Evolutionary conservation across 1,140 invertebrate species (phyloP).

Genomic region (Drosophila micromelanica): DNA sequence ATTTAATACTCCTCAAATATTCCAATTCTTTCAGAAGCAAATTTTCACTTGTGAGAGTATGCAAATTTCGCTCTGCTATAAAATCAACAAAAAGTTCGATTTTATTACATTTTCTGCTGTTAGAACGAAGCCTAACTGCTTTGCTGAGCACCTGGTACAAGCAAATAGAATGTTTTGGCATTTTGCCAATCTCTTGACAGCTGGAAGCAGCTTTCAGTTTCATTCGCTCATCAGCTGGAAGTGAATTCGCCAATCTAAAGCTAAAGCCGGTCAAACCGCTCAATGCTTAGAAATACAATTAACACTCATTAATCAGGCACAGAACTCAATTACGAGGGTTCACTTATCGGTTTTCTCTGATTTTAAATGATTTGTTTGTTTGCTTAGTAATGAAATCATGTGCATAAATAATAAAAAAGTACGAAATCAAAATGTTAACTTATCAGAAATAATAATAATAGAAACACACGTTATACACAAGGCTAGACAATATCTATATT

Average conservation of each 20-base stretch:
- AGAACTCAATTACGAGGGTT: slow-evolving; percentile 35
- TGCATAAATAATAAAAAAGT: slow-evolving; percentile 41
- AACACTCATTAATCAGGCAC: slow-evolving; percentile 30
- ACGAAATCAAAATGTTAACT: slow-evolving; percentile 39
- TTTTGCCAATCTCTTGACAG: slow-evolving; percentile 58
- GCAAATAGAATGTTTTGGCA: slow-evolving; percentile 65
- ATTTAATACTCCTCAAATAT: not conserved
- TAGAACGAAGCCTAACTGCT: slow-evolving; percentile 31
- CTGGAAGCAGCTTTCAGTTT: slow-evolving; percentile 74
- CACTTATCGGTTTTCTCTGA: slow-evolving; percentile 24
- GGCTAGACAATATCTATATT: slow-evolving; percentile 24
- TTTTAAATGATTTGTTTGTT: slow-evolving; percentile 9
- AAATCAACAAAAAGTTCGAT: not conserved
- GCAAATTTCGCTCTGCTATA: not conserved
- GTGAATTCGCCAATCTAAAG: slow-evolving; percentile 4
- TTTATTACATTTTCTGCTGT: slow-evolving; percentile 16
- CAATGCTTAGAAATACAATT: slow-evolving; percentile 22
- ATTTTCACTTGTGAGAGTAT: slow-evolving; percentile 25
- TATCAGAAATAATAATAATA: slow-evolving; percentile 17
- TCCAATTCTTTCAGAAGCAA: not conserved
- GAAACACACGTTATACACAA: slow-evolving; percentile 7
- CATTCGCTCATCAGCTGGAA: slow-evolving; percentile 20
- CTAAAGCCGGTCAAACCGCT: not conserved
- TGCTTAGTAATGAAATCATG: slow-evolving; percentile 58
- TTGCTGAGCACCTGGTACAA: slow-evolving; percentile 67